Evolutionary conservation across 2,888 invertebrate species (phyloP).

Genomic region (Amphipoea oculea): DNA sequence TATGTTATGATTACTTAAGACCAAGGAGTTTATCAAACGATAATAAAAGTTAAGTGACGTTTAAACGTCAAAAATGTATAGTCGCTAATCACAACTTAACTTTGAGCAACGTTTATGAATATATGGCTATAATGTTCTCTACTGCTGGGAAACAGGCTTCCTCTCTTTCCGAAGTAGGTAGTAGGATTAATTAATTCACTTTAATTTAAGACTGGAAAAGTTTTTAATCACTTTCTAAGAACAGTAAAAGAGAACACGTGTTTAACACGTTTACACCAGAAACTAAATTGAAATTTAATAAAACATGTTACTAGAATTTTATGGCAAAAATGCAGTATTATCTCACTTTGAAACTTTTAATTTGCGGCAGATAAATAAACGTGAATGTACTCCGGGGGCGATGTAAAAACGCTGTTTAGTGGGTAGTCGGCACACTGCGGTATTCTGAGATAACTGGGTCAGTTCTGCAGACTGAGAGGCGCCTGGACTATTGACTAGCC

Average conservation of each 20-base stretch:
- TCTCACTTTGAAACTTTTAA: conserved; percentile 67
- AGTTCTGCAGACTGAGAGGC: conserved; percentile 77
- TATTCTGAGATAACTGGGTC: conserved; percentile 80
- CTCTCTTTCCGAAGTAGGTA: background rate
- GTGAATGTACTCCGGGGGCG: conserved; percentile 49
- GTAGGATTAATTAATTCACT: too few species aligned
- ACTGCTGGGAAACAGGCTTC: background rate
- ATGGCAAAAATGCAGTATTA: conserved; percentile 59
- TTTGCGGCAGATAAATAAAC: conserved; percentile 67
- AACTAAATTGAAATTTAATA: conserved; percentile 50
- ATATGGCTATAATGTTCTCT: background rate
- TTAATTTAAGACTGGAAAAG: background rate
- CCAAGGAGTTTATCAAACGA: too few species aligned
- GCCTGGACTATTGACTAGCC: conserved; percentile 74
- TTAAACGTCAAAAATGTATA: background rate
- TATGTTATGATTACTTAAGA: background rate
- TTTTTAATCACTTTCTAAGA: conserved; percentile 8
- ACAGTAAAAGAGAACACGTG: conserved; percentile 28
- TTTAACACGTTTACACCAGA: conserved; percentile 18
- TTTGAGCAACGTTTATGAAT: background rate
- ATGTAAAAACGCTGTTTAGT: conserved; percentile 62
- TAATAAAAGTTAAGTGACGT: too few species aligned
- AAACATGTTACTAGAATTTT: conserved; percentile 37
- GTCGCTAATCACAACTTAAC: background rate
- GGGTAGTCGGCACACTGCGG: conserved; percentile 72